Conservation (phyloP, 2,888 invertebrate genomes). For the Anorthoa munda region DNA sequence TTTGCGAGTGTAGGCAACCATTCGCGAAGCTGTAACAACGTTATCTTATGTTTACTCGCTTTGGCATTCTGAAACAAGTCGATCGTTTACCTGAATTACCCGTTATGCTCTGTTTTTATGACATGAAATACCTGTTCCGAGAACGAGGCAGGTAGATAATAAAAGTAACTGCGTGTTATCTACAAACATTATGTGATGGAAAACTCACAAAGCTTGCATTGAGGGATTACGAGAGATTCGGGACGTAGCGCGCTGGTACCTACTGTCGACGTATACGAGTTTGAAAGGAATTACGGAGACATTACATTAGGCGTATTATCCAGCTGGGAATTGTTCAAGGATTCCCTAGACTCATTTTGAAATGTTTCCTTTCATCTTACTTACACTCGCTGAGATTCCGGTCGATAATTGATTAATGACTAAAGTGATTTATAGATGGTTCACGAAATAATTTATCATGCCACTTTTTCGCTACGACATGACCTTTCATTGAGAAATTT, state of each 20-base stretch:
- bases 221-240: conserved; percentile 64
- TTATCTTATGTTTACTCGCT: conserved; percentile 59
- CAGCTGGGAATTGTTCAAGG: conserved; percentile 61
- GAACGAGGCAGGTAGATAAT: conserved; percentile 51
- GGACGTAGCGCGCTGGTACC: conserved; percentile 18
- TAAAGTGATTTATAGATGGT: conserved; percentile 41
- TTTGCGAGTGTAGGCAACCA: conserved; percentile 50
- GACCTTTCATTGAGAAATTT: conserved; percentile 22
- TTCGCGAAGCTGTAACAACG: conserved; percentile 52
- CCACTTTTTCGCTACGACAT: conserved; percentile 24
- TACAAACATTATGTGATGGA: conserved; percentile 57
- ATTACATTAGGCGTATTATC: conserved; percentile 68
- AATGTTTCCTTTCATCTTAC: conserved; percentile 42
- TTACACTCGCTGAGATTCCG: conserved; percentile 28
- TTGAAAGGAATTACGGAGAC: conserved; percentile 65
- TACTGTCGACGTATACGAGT: conserved; percentile 44
- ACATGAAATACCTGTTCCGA: conserved; percentile 45
- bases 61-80: conserved; percentile 61
- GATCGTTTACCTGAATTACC: conserved; percentile 69
- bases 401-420: conserved; percentile 61
- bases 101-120: conserved; percentile 62
- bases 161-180: conserved; percentile 64
- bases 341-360: conserved; percentile 37
- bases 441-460: conserved; percentile 39
- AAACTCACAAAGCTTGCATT: conserved; percentile 64